Percentiles rank a stretch among this genome's conserved stretches.
These are phyloP conservation scores for Dicrostonyx torquatus DNA, from an alignment of 2,797 vertebrate genomes.

Conservation along the genomic window DNA sequence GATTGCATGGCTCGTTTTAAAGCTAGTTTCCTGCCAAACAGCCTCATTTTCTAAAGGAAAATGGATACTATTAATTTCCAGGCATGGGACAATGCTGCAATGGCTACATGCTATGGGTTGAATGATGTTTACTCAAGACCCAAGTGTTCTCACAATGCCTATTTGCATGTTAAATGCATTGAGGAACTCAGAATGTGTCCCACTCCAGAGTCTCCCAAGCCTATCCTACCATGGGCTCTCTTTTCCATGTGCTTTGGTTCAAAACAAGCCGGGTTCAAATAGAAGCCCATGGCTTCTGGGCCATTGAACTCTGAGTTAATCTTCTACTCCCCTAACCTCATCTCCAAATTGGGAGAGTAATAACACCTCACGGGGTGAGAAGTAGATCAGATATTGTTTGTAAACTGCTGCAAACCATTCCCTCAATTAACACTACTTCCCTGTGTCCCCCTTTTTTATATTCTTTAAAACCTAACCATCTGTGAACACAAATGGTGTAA, in stretches of 20 bases:
- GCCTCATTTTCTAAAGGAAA: neutral
- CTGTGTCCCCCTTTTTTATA: neutral
- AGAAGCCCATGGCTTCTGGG: neutral
- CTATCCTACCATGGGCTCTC: neutral
- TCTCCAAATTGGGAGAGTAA: slow-evolving; percentile 43
- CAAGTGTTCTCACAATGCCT: neutral
- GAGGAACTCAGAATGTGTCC: neutral
- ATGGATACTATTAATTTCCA: neutral
- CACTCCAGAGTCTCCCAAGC: neutral
- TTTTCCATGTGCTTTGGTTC: neutral
- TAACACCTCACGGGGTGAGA: neutral
- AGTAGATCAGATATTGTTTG: slow-evolving; percentile 57
- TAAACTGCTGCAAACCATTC: neutral
- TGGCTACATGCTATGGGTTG: neutral
- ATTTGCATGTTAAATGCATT: slow-evolving; percentile 15
- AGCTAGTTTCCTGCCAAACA: neutral
- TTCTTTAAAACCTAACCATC: slow-evolving; percentile 5
- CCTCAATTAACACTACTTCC: slow-evolving; percentile 5
- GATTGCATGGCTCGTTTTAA: neutral
- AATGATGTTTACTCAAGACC: neutral
- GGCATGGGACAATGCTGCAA: neutral
- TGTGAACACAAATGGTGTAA: slow-evolving; percentile 2
- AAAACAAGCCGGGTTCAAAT: slow-evolving; percentile 34
- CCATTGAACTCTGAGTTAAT: slow-evolving; percentile 51
- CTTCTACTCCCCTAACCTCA: slow-evolving; percentile 35